Conservation (phyloP, 2,888 invertebrate species). For the Andricus quercusramuli region DNA sequence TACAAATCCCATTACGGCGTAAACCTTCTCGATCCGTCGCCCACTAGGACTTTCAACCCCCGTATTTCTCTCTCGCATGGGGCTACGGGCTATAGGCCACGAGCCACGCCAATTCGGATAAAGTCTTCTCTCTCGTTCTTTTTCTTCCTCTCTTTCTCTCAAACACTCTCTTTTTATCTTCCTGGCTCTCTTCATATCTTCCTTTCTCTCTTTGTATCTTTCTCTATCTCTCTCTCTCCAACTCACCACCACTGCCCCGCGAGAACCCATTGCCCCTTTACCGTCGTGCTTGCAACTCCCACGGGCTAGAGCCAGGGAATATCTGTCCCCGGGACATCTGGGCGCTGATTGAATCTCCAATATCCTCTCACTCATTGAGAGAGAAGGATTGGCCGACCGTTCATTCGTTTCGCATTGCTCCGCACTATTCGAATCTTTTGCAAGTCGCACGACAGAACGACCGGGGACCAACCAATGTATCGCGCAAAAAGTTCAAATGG, state of each 20-base stretch:
- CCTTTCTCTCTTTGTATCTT: conserved; percentile 47
- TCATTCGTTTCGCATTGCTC: conserved; percentile 50
- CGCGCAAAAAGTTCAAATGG: conserved; percentile 1
- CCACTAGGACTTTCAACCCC: conserved; percentile 74
- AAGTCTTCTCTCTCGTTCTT: conserved; percentile 60
- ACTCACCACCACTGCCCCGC: conserved; percentile 50
- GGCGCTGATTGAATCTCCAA: conserved; percentile 78
- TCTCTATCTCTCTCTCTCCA: conserved; percentile 51
- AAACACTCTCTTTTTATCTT: conserved; percentile 48
- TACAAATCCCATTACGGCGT: conserved; percentile 79
- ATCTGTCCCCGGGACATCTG: conserved; percentile 79
- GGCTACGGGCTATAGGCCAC: conserved; percentile 69
- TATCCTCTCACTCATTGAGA: conserved; percentile 70
- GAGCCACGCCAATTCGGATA: conserved; percentile 77
- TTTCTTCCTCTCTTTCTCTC: conserved; percentile 51
- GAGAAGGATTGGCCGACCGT: conserved; percentile 67
- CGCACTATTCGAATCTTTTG: conserved; percentile 42
- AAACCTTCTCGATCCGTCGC: conserved; percentile 77
- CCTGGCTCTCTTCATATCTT: conserved; percentile 42
- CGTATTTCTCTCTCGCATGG: conserved; percentile 49
- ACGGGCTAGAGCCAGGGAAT: conserved; percentile 75
- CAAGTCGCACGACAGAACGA: conserved; percentile 16
- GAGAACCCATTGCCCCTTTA: conserved; percentile 50
- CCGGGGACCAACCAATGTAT: conserved; percentile 1
- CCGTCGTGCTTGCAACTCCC: conserved; percentile 52